Base-by-base conservation (phyloP, 2,113 vertebrate genomes). In the Prietella phreatophila region DNA sequence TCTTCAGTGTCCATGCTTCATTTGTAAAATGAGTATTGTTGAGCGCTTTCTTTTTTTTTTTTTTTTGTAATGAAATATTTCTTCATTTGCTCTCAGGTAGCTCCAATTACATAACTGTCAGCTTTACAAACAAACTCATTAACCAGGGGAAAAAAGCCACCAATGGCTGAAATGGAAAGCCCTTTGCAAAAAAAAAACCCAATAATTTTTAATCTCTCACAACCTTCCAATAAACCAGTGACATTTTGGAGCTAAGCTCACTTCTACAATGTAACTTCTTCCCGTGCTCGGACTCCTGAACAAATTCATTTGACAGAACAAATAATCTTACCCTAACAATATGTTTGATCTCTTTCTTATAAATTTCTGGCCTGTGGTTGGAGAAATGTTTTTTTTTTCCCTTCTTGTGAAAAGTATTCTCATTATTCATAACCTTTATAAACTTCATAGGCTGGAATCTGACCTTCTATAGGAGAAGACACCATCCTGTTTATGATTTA, bases 401-500 rank as follows among this genome's bases (percentile, higher is more conserved):
- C 10, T 27, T 82, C 33, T 71, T 36, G 15, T 56, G 2, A 56
- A 76, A 78, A 65, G 55, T 53, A 61, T 73, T 22, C 47, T 87
- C 60, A 33, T 55, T 39, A 42, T 19, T 84, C 39, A 39, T 36
- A 84, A 65, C 67, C 81, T 84, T 39, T 13, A 39, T 20, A 7
- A 36, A 53, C 33, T 87, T 60, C 42, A 22, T 19, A 11, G 14
- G 15, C 39, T 42, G 22, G 39, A 87, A 50, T 56, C 83, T 58
- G 55, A 73, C 27, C 20, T 82, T 76, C 63, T 84, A 82, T 75
- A 76, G 85, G 82, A 78, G 25, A 65, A 30, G 47, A 90, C 73
- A 53, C 19, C 58, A 80, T 30, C 22, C 42, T 85, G 82, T 85
- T 86, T 65, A 47, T 63, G 84, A 84, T 88, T 82, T 67, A 86